Percentiles rank a stretch among this genome's conserved stretches.
Conservation (phyloP, 2,113 vertebrate genomes). For the Neogobius melanostomus region DNA sequence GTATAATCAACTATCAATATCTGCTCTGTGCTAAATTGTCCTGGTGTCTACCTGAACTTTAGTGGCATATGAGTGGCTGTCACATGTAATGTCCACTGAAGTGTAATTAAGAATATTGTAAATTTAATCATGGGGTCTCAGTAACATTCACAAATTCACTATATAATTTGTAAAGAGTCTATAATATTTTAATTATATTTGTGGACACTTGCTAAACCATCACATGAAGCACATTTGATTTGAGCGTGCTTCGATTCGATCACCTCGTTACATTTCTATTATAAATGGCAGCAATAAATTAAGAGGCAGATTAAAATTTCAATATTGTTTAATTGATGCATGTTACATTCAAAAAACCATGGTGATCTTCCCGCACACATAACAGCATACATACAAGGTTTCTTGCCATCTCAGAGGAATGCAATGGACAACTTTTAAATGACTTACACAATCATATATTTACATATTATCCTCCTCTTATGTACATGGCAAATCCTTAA, state of each 20-base stretch:
- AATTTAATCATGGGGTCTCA: too few relatives aligned
- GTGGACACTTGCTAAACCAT: not conserved
- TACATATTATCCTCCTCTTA: constrained; percentile 83
- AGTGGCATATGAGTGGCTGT: too few relatives aligned
- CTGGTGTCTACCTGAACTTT: too few relatives aligned
- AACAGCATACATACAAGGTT: constrained; percentile 87
- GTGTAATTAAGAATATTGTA: too few relatives aligned
- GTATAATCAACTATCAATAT: too few relatives aligned
- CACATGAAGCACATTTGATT: not conserved
- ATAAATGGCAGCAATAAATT: constrained; percentile 19
- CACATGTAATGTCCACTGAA: too few relatives aligned
- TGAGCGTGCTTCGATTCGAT: too few relatives aligned
- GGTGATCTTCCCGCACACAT: constrained; percentile 83
- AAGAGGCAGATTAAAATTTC: constrained; percentile 78
- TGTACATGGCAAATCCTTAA: constrained; percentile 83
- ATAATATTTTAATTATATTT: too few relatives aligned
- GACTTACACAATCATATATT: constrained; percentile 83
- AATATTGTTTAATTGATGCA: constrained; percentile 93
- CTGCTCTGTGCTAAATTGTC: too few relatives aligned
- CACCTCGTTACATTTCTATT: too few relatives aligned
- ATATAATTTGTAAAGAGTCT: too few relatives aligned
- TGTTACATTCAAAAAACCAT: constrained; percentile 93
- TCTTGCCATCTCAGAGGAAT: constrained; percentile 78
- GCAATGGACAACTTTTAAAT: constrained; percentile 78
- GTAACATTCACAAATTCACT: too few relatives aligned